These are phyloP conservation scores for Steinernema hermaphroditum DNA, from an alignment of 2,888 invertebrate species.

Conservation along the genomic window DNA sequence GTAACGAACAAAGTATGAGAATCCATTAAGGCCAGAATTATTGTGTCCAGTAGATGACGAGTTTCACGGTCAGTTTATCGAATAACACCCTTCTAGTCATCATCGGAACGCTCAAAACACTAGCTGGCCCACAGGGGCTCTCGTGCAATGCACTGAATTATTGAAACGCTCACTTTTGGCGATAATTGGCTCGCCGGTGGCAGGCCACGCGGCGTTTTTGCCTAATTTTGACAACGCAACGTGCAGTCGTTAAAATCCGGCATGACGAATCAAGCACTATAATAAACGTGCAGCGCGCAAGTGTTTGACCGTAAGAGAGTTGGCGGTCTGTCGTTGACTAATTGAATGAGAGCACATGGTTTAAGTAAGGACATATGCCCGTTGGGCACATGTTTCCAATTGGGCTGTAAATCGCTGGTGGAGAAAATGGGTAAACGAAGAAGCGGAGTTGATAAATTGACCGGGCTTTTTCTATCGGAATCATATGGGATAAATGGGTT, in stretches of 20 bases:
- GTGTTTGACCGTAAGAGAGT: background rate
- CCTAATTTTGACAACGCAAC: background rate
- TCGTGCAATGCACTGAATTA: slow-evolving; percentile 9
- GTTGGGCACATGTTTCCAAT: background rate
- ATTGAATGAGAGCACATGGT: background rate
- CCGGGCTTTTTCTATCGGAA: slow-evolving; percentile 18
- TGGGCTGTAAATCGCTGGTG: slow-evolving; percentile 8
- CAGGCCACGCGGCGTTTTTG: slow-evolving; percentile 4
- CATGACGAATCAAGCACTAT: background rate
- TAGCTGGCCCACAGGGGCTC: too few relatives aligned
- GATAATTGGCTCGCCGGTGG: slow-evolving; percentile 1
- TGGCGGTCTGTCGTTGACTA: background rate
- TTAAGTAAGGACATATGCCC: slow-evolving; percentile 19
- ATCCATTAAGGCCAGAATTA: too few relatives aligned
- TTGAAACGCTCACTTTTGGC: slow-evolving; percentile 25
- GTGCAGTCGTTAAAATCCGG: background rate
- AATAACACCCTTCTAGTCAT: too few relatives aligned
- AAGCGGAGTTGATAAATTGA: background rate
- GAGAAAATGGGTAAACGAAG: slow-evolving; percentile 4
- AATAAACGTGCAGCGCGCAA: background rate
- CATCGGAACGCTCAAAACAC: too few relatives aligned
- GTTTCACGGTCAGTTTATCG: too few relatives aligned
- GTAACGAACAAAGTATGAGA: too few relatives aligned
- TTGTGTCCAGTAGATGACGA: too few relatives aligned
- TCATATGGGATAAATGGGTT: slow-evolving; percentile 10